Evolutionary conservation across 2,797 vertebrate genomes (phyloP).

Genomic region (Hylomyscus alleni): DNA sequence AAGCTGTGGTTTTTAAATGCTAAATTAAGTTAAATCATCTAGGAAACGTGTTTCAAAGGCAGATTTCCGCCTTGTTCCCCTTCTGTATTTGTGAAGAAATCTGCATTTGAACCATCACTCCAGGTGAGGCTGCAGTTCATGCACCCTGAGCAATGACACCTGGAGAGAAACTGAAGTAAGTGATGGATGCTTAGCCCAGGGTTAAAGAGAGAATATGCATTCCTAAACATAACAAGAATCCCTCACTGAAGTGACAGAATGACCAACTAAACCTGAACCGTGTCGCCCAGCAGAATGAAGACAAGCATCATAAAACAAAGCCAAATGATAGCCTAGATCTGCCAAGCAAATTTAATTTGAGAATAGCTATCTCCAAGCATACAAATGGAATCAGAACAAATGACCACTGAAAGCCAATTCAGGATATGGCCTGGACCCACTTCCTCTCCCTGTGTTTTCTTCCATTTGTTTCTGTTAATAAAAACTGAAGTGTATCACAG

Average conservation of each 20-base stretch:
- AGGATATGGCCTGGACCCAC: constrained; percentile 76
- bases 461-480: constrained; percentile 81
- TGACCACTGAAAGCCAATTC: constrained; percentile 81
- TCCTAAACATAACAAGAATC: constrained; percentile 75
- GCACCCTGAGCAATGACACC: not conserved
- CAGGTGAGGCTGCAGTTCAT: not conserved
- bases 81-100: constrained; percentile 21
- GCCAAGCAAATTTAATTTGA: constrained; percentile 84
- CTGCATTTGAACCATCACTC: constrained; percentile 2
- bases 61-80: not conserved
- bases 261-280: constrained; percentile 74
- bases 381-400: constrained; percentile 81
- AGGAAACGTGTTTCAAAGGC: not conserved
- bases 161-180: not conserved
- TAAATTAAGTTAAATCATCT: constrained; percentile 4
- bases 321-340: constrained; percentile 80
- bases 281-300: constrained; percentile 68
- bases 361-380: constrained; percentile 76
- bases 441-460: constrained; percentile 69
- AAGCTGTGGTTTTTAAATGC: not conserved
- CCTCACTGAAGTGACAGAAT: constrained; percentile 72
- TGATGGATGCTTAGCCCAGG: not conserved
- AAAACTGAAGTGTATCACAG: constrained; percentile 81
- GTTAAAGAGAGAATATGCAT: constrained; percentile 76
- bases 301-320: constrained; percentile 76